Evolutionary conservation across 92 coral and sea anemone species (phyloP).

Genomic region (Paramuricea clavata): DNA sequence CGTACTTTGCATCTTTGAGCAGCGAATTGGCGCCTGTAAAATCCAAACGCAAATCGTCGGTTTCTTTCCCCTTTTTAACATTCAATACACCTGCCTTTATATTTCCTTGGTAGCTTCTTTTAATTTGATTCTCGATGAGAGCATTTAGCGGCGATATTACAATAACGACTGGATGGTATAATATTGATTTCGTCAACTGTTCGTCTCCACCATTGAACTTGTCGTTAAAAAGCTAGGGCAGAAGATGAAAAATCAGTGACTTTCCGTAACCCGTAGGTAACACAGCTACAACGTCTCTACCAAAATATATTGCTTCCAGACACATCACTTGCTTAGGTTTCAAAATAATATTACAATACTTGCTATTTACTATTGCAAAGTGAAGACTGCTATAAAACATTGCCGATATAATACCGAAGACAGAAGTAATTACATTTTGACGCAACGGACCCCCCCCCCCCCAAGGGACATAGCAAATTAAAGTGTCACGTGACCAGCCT

Average conservation of each 20-base stretch:
- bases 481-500: conserved; percentile 48
- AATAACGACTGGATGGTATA: conserved; percentile 41
- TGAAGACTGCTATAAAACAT: conserved; percentile 65
- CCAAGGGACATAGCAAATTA: neutral
- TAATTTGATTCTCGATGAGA: too few species aligned
- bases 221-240: conserved; percentile 34
- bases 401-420: neutral
- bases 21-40: neutral
- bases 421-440: neutral
- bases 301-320: conserved; percentile 47
- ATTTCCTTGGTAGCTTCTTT: conserved; percentile 49
- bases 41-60: conserved; percentile 41
- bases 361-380: conserved; percentile 47
- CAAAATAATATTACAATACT: conserved; percentile 49
- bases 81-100: conserved; percentile 45
- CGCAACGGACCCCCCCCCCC: conserved; percentile 41
- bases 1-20: conserved; percentile 57
- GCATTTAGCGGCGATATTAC: conserved; percentile 62
- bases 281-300: conserved; percentile 65
- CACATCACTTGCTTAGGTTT: conserved; percentile 40
- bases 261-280: conserved; percentile 61
- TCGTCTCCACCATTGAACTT: conserved; percentile 33
- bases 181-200: neutral
- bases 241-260: conserved; percentile 47
- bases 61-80: conserved; percentile 22